These are phyloP conservation scores for Eremobia ochroleuca DNA, from an alignment of 2,888 invertebrate species.

Conservation along the genomic window DNA sequence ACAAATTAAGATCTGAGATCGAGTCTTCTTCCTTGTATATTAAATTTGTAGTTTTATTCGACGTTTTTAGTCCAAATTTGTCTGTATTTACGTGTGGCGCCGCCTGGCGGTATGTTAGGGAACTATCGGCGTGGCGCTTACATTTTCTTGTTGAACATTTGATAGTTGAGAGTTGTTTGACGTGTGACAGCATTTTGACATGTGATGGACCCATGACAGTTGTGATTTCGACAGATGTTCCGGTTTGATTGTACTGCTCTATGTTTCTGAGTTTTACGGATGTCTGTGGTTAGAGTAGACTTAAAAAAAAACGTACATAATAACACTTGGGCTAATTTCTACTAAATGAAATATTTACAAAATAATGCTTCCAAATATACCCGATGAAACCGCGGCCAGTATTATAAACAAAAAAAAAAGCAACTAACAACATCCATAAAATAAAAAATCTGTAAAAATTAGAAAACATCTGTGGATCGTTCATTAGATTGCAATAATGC, in stretches of 20 bases:
- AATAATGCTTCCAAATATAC: neutral
- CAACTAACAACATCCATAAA: constrained; percentile 35
- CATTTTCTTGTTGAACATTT: constrained; percentile 69
- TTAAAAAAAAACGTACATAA: constrained; percentile 30
- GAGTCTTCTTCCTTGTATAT: constrained; percentile 83
- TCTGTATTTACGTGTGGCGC: constrained; percentile 71
- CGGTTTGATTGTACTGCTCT: constrained; percentile 40
- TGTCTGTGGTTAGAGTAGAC: constrained; percentile 34
- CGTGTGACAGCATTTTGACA: constrained; percentile 58
- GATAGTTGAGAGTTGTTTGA: constrained; percentile 56
- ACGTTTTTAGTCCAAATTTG: constrained; percentile 81
- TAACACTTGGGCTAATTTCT: constrained; percentile 14
- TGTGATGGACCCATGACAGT: constrained; percentile 64
- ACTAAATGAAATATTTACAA: neutral
- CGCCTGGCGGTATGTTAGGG: constrained; percentile 39
- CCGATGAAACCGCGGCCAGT: constrained; percentile 33
- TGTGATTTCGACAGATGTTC: constrained; percentile 52
- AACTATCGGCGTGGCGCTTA: constrained; percentile 49
- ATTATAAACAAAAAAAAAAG: constrained; percentile 27
- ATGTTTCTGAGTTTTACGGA: constrained; percentile 35
- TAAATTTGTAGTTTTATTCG: constrained; percentile 83
- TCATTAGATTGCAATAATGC: neutral
- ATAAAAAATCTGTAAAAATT: neutral
- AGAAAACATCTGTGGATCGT: constrained; percentile 27
- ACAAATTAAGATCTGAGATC: constrained; percentile 88